Base-by-base conservation (phyloP, 2,797 vertebrate genomes). In the Anguilla anguilla region DNA sequence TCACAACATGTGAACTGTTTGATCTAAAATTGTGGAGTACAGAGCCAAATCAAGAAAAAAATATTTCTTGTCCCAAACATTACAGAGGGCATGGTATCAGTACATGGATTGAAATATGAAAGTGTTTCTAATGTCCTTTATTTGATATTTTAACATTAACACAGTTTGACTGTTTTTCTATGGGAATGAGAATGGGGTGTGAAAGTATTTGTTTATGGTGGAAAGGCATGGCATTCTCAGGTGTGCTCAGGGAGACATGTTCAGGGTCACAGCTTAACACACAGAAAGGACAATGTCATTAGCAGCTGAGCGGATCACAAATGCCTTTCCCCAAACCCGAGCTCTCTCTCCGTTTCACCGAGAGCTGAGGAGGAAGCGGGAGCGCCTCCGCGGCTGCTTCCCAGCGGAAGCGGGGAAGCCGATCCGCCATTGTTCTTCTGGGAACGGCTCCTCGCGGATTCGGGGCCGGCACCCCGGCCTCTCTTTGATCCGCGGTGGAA, bases 401-500 rank as follows among this genome's bases (percentile, higher is more conserved):
- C n/a, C 86, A 39, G 6, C 46, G 79, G 86, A 83, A 51, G 57
- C 59, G 6, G 15, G 79, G 46, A 88, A 85, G 83, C 22, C 25
- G 69, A 85, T 74, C 55, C n/a, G 15, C 6, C 69, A 85, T 88
- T 77, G 84, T 88, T 79, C 31, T 79, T 31, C 39, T 11, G 35
- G 53, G n/a, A 25, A 4, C 57, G 28, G 43, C 59, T 39, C 64
- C 1, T 74, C 28, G 7, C 31, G 49, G 31, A 28, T 53, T 31
- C 28, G 69, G 22, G 86, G 55, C 59, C 31, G 35, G 39, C 43
- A n/a, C 74, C 55, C 25, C 35, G 17, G 72, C 69, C 85, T 55
- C 55, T 55, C 49, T 49, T 77, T 59, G 59, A 59, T 74, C 55
- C 51, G 6, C 6, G 28, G 31, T n/a, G 57, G 28, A 64, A 10